Conservation (phyloP, 2,888 invertebrate genomes). For the Drosophila testacea region DNA sequence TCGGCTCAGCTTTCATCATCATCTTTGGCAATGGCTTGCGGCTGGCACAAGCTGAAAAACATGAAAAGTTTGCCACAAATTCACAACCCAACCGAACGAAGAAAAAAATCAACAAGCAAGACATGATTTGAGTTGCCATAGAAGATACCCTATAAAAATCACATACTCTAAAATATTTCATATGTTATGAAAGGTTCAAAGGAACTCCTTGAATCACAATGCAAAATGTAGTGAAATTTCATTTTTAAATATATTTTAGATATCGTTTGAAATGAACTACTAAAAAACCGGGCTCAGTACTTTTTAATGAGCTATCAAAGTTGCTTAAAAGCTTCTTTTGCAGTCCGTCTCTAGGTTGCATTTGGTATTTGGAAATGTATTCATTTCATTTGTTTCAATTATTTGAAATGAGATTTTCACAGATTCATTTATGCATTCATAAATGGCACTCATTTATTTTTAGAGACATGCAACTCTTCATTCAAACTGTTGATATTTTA, state of each 20-base stretch:
- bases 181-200: too few relatives aligned
- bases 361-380: too few relatives aligned
- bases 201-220: too few relatives aligned
- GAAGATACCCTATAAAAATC: neutral
- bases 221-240: too few relatives aligned
- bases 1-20: constrained; percentile 54
- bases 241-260: too few relatives aligned
- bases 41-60: constrained; percentile 44
- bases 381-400: neutral
- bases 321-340: too few relatives aligned
- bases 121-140: neutral
- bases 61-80: constrained; percentile 51
- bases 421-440: neutral
- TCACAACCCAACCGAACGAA: constrained; percentile 31
- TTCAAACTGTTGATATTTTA: neutral
- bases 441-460: neutral
- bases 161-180: neutral
- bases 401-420: neutral
- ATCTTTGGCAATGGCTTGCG: constrained; percentile 52
- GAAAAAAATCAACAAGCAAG: neutral
- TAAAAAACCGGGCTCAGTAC: too few relatives aligned
- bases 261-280: too few relatives aligned
- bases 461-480: neutral
- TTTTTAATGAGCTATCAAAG: too few relatives aligned
- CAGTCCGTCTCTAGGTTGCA: too few relatives aligned